Evolutionary conservation across 2,113 vertebrate species (phyloP).

Genomic region (Herpetotheres cachinnans): DNA sequence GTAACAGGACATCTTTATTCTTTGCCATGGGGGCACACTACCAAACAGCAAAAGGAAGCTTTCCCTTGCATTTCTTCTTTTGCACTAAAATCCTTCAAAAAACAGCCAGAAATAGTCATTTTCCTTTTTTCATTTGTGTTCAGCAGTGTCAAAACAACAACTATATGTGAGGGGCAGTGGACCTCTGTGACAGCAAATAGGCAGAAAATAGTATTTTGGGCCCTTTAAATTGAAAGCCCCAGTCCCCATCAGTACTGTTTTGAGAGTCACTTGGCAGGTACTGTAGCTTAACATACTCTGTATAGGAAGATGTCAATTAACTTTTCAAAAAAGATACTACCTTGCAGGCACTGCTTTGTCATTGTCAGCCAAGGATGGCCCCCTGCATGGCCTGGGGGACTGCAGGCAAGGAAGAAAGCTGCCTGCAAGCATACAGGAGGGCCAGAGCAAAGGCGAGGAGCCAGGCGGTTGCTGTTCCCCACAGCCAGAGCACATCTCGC

Average conservation of each 20-base stretch:
- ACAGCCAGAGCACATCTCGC: not conserved
- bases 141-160: not conserved
- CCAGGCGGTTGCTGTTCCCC: fast-evolving
- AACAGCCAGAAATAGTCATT: not conserved
- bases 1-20: not conserved
- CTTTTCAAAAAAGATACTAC: not conserved
- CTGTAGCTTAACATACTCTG: not conserved
- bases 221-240: not conserved
- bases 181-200: not conserved
- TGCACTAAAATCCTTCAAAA: not conserved
- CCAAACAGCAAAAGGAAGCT: not conserved
- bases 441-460: not conserved
- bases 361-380: not conserved
- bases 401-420: not conserved
- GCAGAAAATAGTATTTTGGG: not conserved
- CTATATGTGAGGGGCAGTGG: not conserved
- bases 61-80: not conserved
- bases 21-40: not conserved
- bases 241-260: not conserved
- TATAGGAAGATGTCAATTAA: not conserved
- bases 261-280: not conserved
- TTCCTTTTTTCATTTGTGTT: not conserved
- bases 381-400: not conserved
- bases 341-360: not conserved
- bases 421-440: not conserved